Evolutionary conservation across 2,888 invertebrate genomes (phyloP), one percentile per base, ranked within the genome.

Genomic region (Rhagonycha lutea): DNA sequence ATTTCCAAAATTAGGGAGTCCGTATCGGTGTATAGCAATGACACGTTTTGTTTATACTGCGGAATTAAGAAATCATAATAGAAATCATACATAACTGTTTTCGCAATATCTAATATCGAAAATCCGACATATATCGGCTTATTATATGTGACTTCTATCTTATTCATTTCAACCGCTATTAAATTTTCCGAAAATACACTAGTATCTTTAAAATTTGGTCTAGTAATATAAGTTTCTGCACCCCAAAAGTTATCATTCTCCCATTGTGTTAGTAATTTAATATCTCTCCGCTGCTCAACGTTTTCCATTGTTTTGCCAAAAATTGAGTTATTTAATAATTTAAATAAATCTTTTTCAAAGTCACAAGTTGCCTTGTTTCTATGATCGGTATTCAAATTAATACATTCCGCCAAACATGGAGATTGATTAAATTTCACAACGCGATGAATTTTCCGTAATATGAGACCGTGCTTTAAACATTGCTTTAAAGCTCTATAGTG

Each of bases 241-340:
- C 86, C 86, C 79, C 82, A 81, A 74, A 82, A 81, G 7, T 75
- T 73, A 14, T 77, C 70, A 60, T 80, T 81, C 23, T 81, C 78
- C 83, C 83, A 84, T 28, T 80, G 62, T 4, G 79, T 80, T 5
- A 82, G 74, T 7, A 84, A 68, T 78, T 81, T 82, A 0, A 90
- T 81, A 79, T 86, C 83, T n/a, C 83, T 80, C 75, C 83, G 80
- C 63, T 87, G 87, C 32, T 85, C 78, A 11, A 86, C 84, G 82
- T 88, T 88, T 80, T 87, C 87, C 84, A 88, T 87, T 1, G 86
- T 86, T 82, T 87, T 87, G 0, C 87, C 86, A 78, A 84, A 87
- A 1, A 86, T 79, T 0, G 85, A 78, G 78, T 88, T 88, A 68
- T 85, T 87, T 83, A 86, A 84, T 11, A 86, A 78, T 79, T 88